Conservation (phyloP, 2,113 vertebrate species). For the Sminthopsis crassicaudata region DNA sequence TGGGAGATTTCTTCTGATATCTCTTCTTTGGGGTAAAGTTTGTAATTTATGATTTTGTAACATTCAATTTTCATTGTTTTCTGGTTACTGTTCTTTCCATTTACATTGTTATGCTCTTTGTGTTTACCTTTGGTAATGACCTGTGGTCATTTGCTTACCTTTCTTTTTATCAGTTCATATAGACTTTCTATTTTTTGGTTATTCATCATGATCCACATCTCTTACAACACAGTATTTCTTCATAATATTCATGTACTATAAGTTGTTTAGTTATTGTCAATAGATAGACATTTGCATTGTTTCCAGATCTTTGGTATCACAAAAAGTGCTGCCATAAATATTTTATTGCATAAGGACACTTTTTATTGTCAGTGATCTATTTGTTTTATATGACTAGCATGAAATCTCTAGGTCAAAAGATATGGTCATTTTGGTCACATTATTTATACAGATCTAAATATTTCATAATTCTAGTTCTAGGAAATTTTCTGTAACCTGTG, state of each 20-base stretch:
- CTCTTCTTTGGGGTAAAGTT: neutral
- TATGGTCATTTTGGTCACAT: neutral
- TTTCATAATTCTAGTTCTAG: neutral
- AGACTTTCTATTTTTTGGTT: neutral
- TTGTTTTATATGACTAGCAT: neutral
- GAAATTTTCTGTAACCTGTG: neutral
- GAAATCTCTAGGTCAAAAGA: neutral
- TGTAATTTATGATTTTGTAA: neutral
- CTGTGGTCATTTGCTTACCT: neutral
- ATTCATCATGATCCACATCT: neutral
- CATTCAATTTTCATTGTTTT: neutral
- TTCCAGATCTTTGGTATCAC: neutral
- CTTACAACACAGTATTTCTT: neutral
- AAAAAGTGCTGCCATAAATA: neutral
- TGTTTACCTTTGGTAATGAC: neutral
- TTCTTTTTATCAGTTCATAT: neutral
- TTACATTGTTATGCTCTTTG: neutral
- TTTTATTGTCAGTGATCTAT: neutral
- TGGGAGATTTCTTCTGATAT: neutral
- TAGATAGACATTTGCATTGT: neutral
- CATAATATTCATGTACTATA: neutral
- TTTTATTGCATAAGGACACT: neutral
- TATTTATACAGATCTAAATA: neutral
- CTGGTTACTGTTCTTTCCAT: neutral
- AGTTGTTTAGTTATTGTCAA: neutral